A percentile compares a stretch with the other conserved stretches of the same genome.
Evolutionary conservation across 2,888 invertebrate species (phyloP).

Genomic region (Rhorus exstirpatorius): DNA sequence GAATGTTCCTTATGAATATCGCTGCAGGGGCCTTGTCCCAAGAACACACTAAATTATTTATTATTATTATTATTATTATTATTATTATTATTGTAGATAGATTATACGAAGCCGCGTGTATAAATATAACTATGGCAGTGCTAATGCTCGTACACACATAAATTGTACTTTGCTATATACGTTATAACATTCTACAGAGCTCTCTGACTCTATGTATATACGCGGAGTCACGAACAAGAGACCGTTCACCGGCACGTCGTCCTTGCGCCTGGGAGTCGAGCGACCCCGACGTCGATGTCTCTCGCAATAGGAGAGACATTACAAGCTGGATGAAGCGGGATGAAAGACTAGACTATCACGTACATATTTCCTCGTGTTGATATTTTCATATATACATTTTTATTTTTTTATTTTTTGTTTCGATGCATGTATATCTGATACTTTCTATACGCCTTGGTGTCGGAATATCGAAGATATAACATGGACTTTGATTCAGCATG

Average conservation of each 20-base stretch:
- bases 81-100: no score
- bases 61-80: no score
- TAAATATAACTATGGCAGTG: no score
- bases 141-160: no score
- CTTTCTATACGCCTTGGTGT: conserved; percentile 26
- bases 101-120: no score
- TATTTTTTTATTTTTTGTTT: background rate
- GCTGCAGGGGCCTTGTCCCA: no score
- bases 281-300: conserved; percentile 67
- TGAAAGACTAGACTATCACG: conserved; percentile 28
- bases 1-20: no score
- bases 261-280: conserved; percentile 69
- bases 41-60: no score
- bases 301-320: conserved; percentile 34
- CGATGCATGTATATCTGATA: conserved; percentile 23
- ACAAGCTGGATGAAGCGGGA: conserved; percentile 8
- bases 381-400: background rate
- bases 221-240: conserved; percentile 44
- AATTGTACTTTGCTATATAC: background rate
- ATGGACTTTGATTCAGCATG: conserved; percentile 11
- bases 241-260: conserved; percentile 68
- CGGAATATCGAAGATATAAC: conserved; percentile 6
- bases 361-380: conserved; percentile 21
- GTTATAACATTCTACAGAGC: conserved; percentile 39
- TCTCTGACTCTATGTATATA: background rate